Base-by-base conservation (phyloP, 2,797 vertebrate genomes). In the Coccyzus lansbergi region DNA sequence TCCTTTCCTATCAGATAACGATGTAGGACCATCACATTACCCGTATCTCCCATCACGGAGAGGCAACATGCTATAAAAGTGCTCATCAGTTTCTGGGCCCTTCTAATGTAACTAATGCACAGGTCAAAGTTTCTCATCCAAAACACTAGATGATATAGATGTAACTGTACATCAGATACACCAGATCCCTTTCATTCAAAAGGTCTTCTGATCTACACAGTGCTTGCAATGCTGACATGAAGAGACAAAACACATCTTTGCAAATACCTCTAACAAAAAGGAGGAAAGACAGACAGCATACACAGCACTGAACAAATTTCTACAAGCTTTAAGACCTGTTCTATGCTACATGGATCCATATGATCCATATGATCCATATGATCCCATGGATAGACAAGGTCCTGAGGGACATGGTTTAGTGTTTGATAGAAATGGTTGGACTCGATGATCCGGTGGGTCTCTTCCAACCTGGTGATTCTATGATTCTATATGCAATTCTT, bases 21-120 rank as follows among this genome's bases (percentile, higher is more conserved):
- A 77, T 0, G 2, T 4, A 21, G n/a, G 46, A 22, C 33, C 31
- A 38, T 52, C 59, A 53, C 5, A 53, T 21, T 9, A 71, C 33
- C 6, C n/a, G 26, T 9, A 4, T 7, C 40, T 70, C 86, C 83
- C 36, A 36, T 24, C 42, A 21, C 0, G 0, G 28, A 76, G 0
- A 60, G 34, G 70, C 55, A 86, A 38, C 38, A 58, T 58, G 28
- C 77, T 9, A 11, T 5, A 60, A 12, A 70, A 55, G 33, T 11
- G 6, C 22, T 14, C 0, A 0, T 10, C 38, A 21, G 22, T 7
- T 18, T 59, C 26, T 20, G 34, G 8, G 17, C 36, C 52, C 6
- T 83, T 29, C 71, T 52, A 36, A 65, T 6, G 15, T 24, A 85
- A 46, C 26, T 25, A 53, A 65, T 25, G 28, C 51, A 42, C 28